Conservation (phyloP, 2,797 vertebrate species). For the Fistularia commersonii region DNA sequence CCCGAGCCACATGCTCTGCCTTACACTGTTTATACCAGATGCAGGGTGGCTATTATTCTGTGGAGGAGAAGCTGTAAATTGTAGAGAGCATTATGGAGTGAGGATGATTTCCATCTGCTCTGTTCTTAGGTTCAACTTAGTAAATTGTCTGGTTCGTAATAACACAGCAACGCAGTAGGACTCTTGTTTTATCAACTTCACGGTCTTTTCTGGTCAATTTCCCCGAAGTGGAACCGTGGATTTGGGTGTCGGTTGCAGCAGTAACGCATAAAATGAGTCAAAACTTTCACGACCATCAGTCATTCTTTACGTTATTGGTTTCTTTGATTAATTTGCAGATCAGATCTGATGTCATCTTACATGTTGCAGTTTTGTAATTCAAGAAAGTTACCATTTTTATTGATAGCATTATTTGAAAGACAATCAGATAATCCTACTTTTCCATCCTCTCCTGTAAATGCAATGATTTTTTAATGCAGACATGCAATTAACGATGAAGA, state of each 20-base stretch:
- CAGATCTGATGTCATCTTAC: neutral
- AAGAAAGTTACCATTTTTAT: neutral
- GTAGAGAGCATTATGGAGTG: slow-evolving; percentile 62
- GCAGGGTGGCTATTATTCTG: slow-evolving; percentile 56
- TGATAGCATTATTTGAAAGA: neutral
- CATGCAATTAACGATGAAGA: neutral
- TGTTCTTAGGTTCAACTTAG: slow-evolving; percentile 59
- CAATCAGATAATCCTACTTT: too few relatives aligned
- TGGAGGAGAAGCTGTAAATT: slow-evolving; percentile 69
- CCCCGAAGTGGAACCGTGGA: slow-evolving; percentile 9
- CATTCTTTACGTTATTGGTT: neutral
- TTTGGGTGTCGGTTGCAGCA: slow-evolving; percentile 8
- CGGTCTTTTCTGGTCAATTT: slow-evolving; percentile 19
- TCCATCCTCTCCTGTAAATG: neutral
- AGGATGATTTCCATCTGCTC: slow-evolving; percentile 64
- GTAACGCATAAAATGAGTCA: neutral
- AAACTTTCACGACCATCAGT: neutral
- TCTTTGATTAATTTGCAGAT: slow-evolving; percentile 2
- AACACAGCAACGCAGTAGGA: slow-evolving; percentile 46
- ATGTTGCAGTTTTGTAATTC: neutral
- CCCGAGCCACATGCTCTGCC: slow-evolving; percentile 31
- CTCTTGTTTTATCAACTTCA: slow-evolving; percentile 41
- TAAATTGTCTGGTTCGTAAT: slow-evolving; percentile 52
- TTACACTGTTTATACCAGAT: slow-evolving; percentile 56
- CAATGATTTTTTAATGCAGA: neutral